Percentiles rank a stretch among this genome's conserved stretches.
These are phyloP conservation scores for Hydropsyche tenuis DNA, from an alignment of 1,140 invertebrate genomes.

Conservation along the genomic window DNA sequence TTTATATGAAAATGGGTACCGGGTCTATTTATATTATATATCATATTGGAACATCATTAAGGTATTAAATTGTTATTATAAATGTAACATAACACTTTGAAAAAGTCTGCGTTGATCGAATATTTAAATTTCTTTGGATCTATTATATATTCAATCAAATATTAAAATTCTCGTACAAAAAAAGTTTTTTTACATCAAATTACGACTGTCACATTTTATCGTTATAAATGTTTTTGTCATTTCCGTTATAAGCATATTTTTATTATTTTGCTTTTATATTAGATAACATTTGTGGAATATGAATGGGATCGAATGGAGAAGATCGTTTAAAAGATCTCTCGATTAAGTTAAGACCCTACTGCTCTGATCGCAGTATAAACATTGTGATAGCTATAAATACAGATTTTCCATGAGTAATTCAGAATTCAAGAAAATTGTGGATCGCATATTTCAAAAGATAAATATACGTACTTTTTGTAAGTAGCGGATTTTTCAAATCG, in stretches of 20 bases:
- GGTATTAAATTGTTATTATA: too few relatives aligned
- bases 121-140: too few relatives aligned
- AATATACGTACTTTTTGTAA: not conserved
- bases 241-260: not conserved
- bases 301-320: slow-evolving; percentile 43
- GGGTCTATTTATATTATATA: too few relatives aligned
- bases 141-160: too few relatives aligned
- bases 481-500: not conserved
- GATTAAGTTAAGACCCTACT: slow-evolving; percentile 39
- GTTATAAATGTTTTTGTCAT: not conserved
- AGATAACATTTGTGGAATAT: slow-evolving; percentile 34
- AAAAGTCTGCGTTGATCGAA: too few relatives aligned
- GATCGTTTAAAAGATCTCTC: slow-evolving; percentile 44
- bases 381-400: slow-evolving; percentile 48
- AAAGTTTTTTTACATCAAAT: too few relatives aligned
- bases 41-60: too few relatives aligned
- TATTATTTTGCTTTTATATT: slow-evolving; percentile 2
- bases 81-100: too few relatives aligned
- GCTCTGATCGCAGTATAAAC: slow-evolving; percentile 19
- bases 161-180: too few relatives aligned
- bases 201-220: too few relatives aligned
- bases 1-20: too few relatives aligned
- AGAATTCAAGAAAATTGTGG: slow-evolving; percentile 29
- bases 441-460: slow-evolving; percentile 8
- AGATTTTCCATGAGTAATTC: slow-evolving; percentile 38